Percentiles rank a stretch among this genome's conserved stretches.
These are phyloP conservation scores for Calephelis nemesis DNA, from an alignment of 1,140 invertebrate species.

Conservation along the genomic window DNA sequence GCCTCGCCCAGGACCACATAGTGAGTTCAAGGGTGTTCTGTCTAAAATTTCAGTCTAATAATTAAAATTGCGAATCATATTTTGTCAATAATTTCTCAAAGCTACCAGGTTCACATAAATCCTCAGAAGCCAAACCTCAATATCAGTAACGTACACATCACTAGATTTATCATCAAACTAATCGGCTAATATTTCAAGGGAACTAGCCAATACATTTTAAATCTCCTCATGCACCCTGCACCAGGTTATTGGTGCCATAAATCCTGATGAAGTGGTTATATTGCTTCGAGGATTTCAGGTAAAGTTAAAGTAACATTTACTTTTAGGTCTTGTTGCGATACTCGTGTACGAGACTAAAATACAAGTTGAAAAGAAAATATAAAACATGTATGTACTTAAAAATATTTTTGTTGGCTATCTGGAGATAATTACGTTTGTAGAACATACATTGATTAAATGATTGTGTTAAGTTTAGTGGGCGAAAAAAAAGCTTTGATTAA, in stretches of 20 bases:
- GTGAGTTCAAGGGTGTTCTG: too few species aligned
- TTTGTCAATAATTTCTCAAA: background rate
- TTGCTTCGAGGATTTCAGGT: conserved; percentile 15
- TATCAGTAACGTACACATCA: conserved; percentile 1
- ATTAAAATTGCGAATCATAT: too few species aligned
- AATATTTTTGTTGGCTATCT: too few species aligned
- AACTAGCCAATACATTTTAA: conserved; percentile 17
- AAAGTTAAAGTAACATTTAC: conserved; percentile 9
- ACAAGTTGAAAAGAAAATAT: too few species aligned
- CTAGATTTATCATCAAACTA: conserved; percentile 17
- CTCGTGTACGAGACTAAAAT: too few species aligned
- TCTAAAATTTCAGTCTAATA: too few species aligned
- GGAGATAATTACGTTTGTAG: too few species aligned
- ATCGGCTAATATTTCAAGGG: conserved; percentile 16
- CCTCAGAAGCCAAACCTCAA: conserved; percentile 1
- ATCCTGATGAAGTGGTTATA: conserved; percentile 18
- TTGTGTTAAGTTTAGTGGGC: too few species aligned
- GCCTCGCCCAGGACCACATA: too few species aligned
- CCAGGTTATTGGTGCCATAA: conserved; percentile 18
- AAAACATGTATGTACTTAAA: too few species aligned
- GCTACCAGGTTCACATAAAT: background rate
- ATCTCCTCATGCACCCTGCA: conserved; percentile 17
- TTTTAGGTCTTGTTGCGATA: background rate
- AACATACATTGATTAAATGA: too few species aligned
- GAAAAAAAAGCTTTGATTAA: too few species aligned